phyloP scores from a whole-genome alignment of 2,113 vertebrate genomes.

The Hoplias malabaricus region DNA sequence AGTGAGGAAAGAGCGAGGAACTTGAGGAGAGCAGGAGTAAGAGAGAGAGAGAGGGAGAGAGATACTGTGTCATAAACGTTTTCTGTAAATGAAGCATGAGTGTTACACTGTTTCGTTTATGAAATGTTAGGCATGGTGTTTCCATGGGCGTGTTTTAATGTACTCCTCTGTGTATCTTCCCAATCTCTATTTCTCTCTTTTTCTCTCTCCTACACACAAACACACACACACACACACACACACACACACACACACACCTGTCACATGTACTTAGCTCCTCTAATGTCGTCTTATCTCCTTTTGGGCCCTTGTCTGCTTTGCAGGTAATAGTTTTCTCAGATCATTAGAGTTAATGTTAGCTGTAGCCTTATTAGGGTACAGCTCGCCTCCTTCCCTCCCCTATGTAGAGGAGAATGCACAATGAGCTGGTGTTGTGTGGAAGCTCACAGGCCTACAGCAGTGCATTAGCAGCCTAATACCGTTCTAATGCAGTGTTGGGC shows the following conservation, averaged over 20 bases:
- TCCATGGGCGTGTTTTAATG: conserved; percentile 14
- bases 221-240: conserved; percentile 10
- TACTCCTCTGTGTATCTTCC: neutral
- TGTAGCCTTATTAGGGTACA: conserved; percentile 1
- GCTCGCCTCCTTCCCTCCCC: neutral
- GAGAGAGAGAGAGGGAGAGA: neutral
- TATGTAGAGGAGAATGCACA: neutral
- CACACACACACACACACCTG: conserved; percentile 36
- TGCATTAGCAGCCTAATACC: neutral
- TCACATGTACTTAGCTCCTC: conserved; percentile 37
- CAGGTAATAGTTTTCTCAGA: conserved; percentile 39
- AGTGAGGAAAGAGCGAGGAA: neutral
- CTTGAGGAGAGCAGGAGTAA: neutral
- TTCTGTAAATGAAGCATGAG: conserved; percentile 29
- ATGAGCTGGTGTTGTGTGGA: neutral
- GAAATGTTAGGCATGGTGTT: conserved; percentile 4
- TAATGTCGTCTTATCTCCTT: conserved; percentile 36
- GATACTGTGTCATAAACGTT: neutral
- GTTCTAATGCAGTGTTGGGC: neutral
- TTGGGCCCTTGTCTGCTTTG: neutral
- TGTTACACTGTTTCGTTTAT: neutral
- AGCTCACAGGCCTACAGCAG: neutral
- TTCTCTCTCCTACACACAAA: too few species aligned
- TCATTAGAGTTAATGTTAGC: conserved; percentile 35
- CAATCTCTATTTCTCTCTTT: too few species aligned